These are phyloP conservation scores for Neomicropteryx cornuta DNA, from an alignment of 1,140 invertebrate species.

Conservation along the genomic window DNA sequence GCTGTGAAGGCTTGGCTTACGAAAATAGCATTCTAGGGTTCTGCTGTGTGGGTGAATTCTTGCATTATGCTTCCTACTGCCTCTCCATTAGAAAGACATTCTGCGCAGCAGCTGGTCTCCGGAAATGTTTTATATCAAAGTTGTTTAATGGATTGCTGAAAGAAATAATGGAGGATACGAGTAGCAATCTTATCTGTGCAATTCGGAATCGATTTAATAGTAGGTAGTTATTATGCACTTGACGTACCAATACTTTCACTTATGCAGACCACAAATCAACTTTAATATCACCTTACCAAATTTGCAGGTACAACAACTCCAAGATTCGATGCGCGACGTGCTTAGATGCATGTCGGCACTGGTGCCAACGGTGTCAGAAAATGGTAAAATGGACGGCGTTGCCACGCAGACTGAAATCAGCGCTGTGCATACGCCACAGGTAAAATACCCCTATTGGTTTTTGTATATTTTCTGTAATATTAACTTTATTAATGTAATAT, in stretches of 20 bases:
- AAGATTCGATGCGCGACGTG: constrained; percentile 65
- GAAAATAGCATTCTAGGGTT: background rate
- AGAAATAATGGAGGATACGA: too few relatives aligned
- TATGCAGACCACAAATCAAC: background rate
- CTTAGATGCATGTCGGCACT: constrained; percentile 51
- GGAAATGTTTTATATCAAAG: too few relatives aligned
- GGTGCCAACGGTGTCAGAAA: constrained; percentile 18
- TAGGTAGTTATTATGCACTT: constrained; percentile 13
- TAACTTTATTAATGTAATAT: background rate
- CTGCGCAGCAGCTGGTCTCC: too few relatives aligned
- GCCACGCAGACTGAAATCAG: constrained; percentile 69
- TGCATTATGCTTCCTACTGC: background rate
- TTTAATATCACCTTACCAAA: constrained; percentile 5
- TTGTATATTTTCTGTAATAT: background rate
- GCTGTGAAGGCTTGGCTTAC: background rate
- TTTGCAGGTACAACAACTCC: constrained; percentile 57
- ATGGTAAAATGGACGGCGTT: constrained; percentile 39
- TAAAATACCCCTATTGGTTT: constrained; percentile 14
- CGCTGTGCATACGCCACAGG: constrained; percentile 60
- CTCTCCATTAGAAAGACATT: too few relatives aligned
- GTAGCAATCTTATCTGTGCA: too few relatives aligned
- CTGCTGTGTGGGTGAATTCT: background rate
- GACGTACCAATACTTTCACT: constrained; percentile 20
- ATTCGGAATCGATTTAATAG: background rate
- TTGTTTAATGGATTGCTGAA: too few relatives aligned